Evolutionary conservation across 2,888 invertebrate species (phyloP).

Genomic region (Ypsolopha sequella): DNA sequence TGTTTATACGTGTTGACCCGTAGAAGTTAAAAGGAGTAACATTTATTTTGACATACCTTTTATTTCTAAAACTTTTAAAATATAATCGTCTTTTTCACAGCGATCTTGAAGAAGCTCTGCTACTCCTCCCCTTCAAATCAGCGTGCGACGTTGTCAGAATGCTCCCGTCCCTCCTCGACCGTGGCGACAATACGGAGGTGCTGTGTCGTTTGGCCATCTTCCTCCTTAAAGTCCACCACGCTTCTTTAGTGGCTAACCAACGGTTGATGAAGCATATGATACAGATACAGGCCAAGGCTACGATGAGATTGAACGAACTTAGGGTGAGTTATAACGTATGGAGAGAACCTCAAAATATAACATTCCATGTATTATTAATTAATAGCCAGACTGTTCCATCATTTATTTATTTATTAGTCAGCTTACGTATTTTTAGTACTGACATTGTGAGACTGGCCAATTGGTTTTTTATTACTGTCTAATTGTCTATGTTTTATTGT

Average conservation of each 20-base stretch:
- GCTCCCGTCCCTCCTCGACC: constrained; percentile 76
- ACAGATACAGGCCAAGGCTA: constrained; percentile 72
- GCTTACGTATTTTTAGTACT: too few species aligned
- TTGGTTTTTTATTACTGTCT: too few species aligned
- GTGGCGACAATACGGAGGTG: constrained; percentile 81
- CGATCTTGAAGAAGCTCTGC: constrained; percentile 90
- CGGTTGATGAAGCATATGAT: constrained; percentile 76
- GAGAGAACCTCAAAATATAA: too few species aligned
- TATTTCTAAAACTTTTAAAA: too few species aligned
- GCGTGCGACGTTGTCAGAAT: constrained; percentile 83
- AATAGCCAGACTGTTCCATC: too few species aligned
- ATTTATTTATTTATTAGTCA: too few species aligned
- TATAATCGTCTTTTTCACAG: constrained; percentile 48
- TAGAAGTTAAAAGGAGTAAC: too few species aligned
- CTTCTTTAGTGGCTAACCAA: constrained; percentile 81
- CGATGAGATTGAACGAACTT: constrained; percentile 68
- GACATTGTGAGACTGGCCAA: too few species aligned
- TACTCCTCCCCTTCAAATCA: constrained; percentile 86
- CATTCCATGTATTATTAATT: too few species aligned
- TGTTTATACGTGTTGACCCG: too few species aligned
- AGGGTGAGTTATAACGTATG: constrained; percentile 72
- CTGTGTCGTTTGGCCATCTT: constrained; percentile 82
- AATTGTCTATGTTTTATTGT: too few species aligned
- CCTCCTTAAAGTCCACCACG: constrained; percentile 80
- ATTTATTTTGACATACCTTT: too few species aligned